These are phyloP conservation scores for Parthenolecanium corni DNA, from an alignment of 2,888 invertebrate genomes.

Conservation along the genomic window DNA sequence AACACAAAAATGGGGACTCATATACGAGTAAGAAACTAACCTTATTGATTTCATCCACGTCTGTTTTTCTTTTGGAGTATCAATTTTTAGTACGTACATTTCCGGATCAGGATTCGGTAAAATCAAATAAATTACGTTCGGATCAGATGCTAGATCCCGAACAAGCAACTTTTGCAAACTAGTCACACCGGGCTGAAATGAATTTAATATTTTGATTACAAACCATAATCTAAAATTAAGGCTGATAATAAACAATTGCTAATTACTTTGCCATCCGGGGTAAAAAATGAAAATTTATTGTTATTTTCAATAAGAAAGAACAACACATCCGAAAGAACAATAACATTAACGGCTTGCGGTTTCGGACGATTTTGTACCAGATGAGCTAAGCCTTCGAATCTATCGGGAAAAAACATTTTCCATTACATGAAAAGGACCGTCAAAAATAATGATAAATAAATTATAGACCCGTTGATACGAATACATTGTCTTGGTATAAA, in stretches of 20 bases:
- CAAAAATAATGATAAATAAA: too few species aligned
- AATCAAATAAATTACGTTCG: constrained; percentile 80
- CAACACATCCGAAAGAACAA: constrained; percentile 80
- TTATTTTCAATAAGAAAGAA: constrained; percentile 70
- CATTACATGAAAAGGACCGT: neutral
- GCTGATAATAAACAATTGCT: neutral
- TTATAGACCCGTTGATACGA: too few species aligned
- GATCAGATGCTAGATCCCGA: constrained; percentile 80
- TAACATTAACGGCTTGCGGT: constrained; percentile 74
- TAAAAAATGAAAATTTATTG: constrained; percentile 55
- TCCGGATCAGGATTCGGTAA: constrained; percentile 88
- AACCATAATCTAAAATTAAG: too few species aligned
- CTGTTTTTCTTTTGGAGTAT: constrained; percentile 78
- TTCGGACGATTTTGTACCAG: constrained; percentile 67
- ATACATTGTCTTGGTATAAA: too few species aligned
- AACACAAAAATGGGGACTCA: too few species aligned
- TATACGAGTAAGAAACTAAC: neutral
- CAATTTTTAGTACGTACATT: constrained; percentile 86
- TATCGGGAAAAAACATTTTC: constrained; percentile 35
- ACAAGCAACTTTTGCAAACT: constrained; percentile 83
- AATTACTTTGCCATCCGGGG: constrained; percentile 80
- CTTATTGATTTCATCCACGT: constrained; percentile 74
- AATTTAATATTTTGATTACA: neutral
- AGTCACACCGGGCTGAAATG: constrained; percentile 58
- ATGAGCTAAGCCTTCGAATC: constrained; percentile 78